Base-by-base conservation (phyloP, 2,113 vertebrate genomes). In the Cheirogaleus medius region DNA sequence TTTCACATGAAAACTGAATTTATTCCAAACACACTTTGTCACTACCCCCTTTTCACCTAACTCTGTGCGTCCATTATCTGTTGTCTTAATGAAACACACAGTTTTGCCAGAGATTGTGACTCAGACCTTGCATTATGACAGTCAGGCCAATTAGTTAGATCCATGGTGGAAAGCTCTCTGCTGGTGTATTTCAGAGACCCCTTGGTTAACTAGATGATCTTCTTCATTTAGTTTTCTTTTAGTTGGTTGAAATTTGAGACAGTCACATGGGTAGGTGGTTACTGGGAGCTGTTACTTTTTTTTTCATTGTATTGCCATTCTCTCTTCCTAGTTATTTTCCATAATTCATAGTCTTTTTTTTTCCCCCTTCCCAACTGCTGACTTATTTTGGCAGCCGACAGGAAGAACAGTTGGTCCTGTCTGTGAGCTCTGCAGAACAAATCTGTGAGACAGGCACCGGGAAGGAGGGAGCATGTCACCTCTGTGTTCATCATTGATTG, bases 321-420 rank as follows among this genome's bases (percentile, higher is more conserved):
- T 64, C 37, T 76, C 63, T 69, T 69, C 39, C 64, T 23, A 5
- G 93, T 77, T 84, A 81, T 92, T 94, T 71, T 95, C 92, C 92
- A 85, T 83, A 93, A 90, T 85, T 76, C 77, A 37, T 56, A 56
- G 69, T 74, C 69, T 87, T 56, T 86, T 83, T 49, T 52, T 54
- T 34, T 10, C 8, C 0, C 11, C 0, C 58, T 85, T 76, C 60
- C 89, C 29, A 37, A 89, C 47, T 83, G 91, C 89, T 89, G 94
- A 91, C 90, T 91, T 87, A 39, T 87, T 96, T 95, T 97, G 97
- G 97, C 94, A 94, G 85, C 42, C 29, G 76, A 37, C 44, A 89
- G 82, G 90, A 97, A 83, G 94, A 96, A 91, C 92, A 95, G 76
- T 96, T 97, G 95, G 94, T 80, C 69, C 92, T 88, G 96, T 94